Conservation (phyloP, 2,797 vertebrate genomes). For the Dryobates pubescens region DNA sequence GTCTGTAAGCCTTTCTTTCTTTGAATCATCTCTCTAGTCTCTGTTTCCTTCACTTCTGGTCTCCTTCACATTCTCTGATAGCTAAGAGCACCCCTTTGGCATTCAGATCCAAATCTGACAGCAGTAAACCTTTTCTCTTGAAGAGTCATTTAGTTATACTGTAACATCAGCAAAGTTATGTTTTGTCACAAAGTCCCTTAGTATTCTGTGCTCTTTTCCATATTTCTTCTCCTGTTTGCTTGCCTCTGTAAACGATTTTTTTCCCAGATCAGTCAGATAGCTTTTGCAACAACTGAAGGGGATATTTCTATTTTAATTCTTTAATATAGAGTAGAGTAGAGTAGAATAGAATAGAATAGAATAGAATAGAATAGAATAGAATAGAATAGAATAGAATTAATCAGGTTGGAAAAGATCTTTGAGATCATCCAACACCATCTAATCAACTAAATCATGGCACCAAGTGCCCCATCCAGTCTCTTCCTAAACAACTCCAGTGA, state of each 20-base stretch:
- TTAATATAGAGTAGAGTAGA: too few species aligned
- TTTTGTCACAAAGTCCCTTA: not conserved
- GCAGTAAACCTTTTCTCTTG: not conserved
- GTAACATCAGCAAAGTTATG: not conserved
- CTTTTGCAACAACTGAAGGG: not conserved
- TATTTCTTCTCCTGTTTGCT: not conserved
- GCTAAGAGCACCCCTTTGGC: not conserved
- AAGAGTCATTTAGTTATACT: not conserved
- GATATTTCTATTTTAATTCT: not conserved
- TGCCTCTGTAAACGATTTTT: not conserved
- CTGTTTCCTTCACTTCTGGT: not conserved
- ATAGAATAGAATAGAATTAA: too few species aligned
- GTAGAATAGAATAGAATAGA: too few species aligned
- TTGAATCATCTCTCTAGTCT: not conserved
- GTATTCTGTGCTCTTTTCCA: not conserved
- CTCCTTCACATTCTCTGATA: not conserved
- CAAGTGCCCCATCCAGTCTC: too few species aligned
- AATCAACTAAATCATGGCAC: too few species aligned
- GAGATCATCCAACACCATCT: too few species aligned
- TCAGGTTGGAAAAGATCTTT: too few species aligned
- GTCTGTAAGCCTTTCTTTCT: not conserved
- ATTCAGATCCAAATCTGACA: not conserved
- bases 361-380: too few species aligned
- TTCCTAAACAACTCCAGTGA: too few species aligned
- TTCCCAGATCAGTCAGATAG: not conserved